Base-by-base conservation (phyloP, 2,113 vertebrate species). In the Donacobius atricapilla region DNA sequence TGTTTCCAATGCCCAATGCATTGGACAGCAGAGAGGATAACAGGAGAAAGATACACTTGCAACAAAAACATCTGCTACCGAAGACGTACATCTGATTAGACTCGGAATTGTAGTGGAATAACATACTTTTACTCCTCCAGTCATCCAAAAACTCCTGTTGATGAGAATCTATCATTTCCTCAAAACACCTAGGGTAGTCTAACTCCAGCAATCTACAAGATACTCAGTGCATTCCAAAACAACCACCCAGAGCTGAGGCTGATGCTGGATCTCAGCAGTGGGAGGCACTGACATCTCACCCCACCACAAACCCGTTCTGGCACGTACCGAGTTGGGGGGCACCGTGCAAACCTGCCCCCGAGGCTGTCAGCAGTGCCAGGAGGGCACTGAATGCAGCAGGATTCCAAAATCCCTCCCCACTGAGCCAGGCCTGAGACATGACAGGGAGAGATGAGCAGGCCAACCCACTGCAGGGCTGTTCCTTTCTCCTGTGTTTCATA, bases 391-490 rank as follows among this genome's bases (percentile, higher is more conserved):
- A 50, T 27, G 40, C 37, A 61, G 19, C 3, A 10, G n/a, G 23
- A 44, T 13, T 10, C 35, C 44, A 33, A 50, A 75, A 54, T 33
- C 5, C 20, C 24, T 60, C 11, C 0, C 7, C 4, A 6, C 1
- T 12, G 28, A 45, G 5, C 9, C 1, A 1, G 37, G 31, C 35
- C 44, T 27, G 24, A 42, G 45, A 37, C 3, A 1, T 1, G 0
- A 37, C 1, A 0, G 18, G 0, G 23, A 0, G 3, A 37, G 37
- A 28, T 4, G 16, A 68, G 56, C 51, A 60, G 22, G 12, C 4
- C 18, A 25, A 10, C 48, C 14, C 56, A 11, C 35, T 31, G 22
- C 51, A 47, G 33, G 14, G 35, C 53, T 31, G 28, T 4, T 40
- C 2, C 1, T 18, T 87, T 47, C 56, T 60, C 22, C 45, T 45